Percentiles rank a stretch among this genome's conserved stretches.
Evolutionary conservation across 2,888 invertebrate species (phyloP).

Genomic region (Bellardia pandia): DNA sequence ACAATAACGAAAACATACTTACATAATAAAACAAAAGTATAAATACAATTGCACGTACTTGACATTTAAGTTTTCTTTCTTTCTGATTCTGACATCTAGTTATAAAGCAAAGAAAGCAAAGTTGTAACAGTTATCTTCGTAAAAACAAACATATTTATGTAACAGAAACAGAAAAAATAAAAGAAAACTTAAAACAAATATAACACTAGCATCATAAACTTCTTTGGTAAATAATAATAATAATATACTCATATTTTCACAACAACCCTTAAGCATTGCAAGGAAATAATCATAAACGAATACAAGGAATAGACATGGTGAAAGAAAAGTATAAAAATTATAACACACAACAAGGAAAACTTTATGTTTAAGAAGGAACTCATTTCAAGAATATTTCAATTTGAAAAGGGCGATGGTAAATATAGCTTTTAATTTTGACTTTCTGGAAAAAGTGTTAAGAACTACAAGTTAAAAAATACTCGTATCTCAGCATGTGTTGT

Average conservation of each 20-base stretch:
- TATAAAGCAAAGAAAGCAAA: not conserved
- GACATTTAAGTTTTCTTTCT: not conserved
- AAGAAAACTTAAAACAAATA: not conserved
- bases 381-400: not conserved
- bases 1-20: not conserved
- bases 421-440: too few species aligned
- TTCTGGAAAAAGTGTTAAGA: too few species aligned
- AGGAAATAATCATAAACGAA: not conserved
- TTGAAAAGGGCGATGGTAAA: too few species aligned
- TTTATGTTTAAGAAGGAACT: not conserved
- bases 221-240: constrained; percentile 41
- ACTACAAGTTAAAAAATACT: too few species aligned
- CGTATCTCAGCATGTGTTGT: too few species aligned
- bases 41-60: not conserved
- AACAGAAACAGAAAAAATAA: not conserved
- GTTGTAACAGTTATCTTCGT: too few species aligned
- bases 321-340: not conserved
- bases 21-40: not conserved
- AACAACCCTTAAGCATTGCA: constrained; percentile 19
- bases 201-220: constrained; percentile 30
- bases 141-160: not conserved
- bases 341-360: not conserved
- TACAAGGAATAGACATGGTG: not conserved
- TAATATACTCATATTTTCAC: constrained; percentile 17
- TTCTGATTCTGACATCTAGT: not conserved